Conservation (phyloP, 1,140 invertebrate genomes). For the Solen grandis region DNA sequence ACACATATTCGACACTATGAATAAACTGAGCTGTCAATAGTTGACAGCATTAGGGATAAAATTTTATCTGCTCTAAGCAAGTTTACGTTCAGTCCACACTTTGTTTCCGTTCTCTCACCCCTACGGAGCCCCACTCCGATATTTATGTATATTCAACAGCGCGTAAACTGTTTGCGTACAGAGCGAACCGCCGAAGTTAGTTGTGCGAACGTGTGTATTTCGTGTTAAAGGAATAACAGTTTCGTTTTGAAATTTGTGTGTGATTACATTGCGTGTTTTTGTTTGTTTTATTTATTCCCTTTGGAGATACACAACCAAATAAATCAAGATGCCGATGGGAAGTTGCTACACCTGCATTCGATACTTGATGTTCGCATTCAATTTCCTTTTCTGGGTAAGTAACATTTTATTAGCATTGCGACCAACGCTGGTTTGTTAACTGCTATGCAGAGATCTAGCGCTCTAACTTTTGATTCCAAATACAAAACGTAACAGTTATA, state of each 20-base stretch:
- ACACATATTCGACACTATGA: no score
- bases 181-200: not conserved
- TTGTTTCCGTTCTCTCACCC: no score
- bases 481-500: no score
- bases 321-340: conserved; percentile 73
- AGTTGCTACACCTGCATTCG: conserved; percentile 80
- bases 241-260: not conserved
- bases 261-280: not conserved
- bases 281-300: not conserved
- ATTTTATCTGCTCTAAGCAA: no score
- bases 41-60: no score
- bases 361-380: conserved; percentile 81
- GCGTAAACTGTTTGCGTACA: not conserved
- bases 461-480: no score
- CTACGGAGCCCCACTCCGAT: no score
- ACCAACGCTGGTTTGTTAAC: no score
- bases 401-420: not conserved
- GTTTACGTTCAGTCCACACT: no score
- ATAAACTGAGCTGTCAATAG: no score
- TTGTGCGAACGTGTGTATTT: not conserved
- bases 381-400: conserved; percentile 81
- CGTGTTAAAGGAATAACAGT: not conserved
- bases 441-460: no score
- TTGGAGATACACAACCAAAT: conserved; percentile 1
- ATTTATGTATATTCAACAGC: not conserved